These are phyloP conservation scores for Copsychus sechellarum DNA, from an alignment of 2,113 vertebrate species.

Conservation along the genomic window DNA sequence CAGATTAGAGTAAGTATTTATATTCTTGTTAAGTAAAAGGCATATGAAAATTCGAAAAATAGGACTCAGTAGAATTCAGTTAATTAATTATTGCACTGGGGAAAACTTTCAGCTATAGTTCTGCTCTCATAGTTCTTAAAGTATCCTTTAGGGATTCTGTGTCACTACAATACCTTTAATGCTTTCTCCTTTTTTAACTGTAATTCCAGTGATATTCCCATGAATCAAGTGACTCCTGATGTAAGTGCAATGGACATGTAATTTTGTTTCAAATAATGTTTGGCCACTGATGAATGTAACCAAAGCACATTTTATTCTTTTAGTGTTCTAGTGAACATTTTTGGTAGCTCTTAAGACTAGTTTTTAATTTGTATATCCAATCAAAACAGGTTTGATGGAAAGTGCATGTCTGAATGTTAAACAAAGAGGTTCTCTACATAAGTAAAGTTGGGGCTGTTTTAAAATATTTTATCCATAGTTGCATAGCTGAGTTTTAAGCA, in stretches of 20 bases:
- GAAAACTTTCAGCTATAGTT: neutral
- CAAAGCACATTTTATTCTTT: neutral
- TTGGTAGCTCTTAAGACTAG: neutral
- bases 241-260: neutral
- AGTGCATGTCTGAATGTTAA: neutral
- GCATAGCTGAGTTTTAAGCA: neutral
- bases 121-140: neutral
- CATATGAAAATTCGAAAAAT: neutral
- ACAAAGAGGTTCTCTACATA: neutral
- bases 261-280: neutral
- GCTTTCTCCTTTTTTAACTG: neutral
- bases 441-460: neutral
- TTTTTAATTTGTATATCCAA: neutral
- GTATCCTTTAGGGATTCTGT: neutral
- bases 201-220: neutral
- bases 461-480: neutral
- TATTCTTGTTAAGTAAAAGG: neutral
- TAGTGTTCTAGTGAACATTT: neutral
- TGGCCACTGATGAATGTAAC: neutral
- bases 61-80: neutral
- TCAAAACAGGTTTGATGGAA: neutral
- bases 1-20: neutral
- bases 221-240: neutral
- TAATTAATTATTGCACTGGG: neutral
- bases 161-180: neutral